These are phyloP conservation scores for Rhynchotus rufescens DNA, from an alignment of 2,797 vertebrate species.

Conservation along the genomic window DNA sequence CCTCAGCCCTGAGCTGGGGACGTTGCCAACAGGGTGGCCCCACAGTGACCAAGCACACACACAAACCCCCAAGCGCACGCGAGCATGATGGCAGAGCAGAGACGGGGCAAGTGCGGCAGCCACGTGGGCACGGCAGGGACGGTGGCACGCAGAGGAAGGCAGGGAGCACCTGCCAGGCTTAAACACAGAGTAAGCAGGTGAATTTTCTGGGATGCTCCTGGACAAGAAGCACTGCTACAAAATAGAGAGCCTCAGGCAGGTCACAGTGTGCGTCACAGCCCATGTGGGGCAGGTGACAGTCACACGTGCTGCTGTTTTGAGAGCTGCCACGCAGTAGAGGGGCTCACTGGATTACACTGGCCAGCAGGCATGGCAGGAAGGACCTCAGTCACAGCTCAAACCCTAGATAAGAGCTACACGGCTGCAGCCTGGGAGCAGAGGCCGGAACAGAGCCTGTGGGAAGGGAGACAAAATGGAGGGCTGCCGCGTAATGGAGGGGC, in stretches of 20 bases:
- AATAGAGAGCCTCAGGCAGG: not conserved
- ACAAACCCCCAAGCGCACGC: not conserved
- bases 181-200: not conserved
- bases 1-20: not conserved
- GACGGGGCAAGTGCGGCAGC: not conserved
- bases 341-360: not conserved
- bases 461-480: conserved; percentile 46
- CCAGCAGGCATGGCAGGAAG: no score
- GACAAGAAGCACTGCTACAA: not conserved
- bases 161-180: not conserved
- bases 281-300: not conserved
- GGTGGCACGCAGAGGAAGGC: not conserved
- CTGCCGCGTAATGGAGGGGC: conserved; percentile 46
- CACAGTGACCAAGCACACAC: not conserved
- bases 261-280: not conserved
- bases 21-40: not conserved
- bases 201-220: not conserved
- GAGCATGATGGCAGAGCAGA: not conserved
- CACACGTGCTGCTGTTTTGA: not conserved
- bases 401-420: no score
- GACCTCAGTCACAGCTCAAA: not conserved
- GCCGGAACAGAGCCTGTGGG: fast-evolving
- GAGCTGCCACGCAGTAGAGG: not conserved
- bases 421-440: not conserved
- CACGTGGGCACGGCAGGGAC: not conserved